A percentile compares a stretch with the other conserved stretches of the same genome.
Evolutionary conservation across 2,113 vertebrate genomes (phyloP).

Genomic region (Xiphorhynchus elegans): DNA sequence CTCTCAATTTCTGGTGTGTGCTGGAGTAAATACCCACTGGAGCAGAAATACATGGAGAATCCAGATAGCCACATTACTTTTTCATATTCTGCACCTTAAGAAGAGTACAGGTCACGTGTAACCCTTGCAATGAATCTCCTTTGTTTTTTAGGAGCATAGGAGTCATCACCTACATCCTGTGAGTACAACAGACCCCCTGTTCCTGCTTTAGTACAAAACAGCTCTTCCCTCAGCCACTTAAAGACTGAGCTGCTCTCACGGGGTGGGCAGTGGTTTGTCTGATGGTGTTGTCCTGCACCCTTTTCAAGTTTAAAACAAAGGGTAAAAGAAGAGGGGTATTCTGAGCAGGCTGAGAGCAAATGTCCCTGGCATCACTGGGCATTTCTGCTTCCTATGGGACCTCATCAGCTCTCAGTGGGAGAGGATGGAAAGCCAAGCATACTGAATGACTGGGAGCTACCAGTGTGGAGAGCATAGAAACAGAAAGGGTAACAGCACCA

Average conservation of each 20-base stretch:
- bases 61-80: background rate
- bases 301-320: background rate
- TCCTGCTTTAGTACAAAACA: background rate
- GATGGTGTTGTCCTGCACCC: background rate
- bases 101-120: background rate
- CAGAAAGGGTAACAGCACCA: background rate
- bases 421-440: background rate
- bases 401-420: background rate
- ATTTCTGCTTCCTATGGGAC: background rate
- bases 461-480: background rate
- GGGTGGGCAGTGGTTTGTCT: background rate
- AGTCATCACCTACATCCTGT: conserved; percentile 99
- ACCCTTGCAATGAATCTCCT: conserved; percentile 4
- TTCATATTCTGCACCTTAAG: background rate
- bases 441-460: background rate
- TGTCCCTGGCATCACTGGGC: background rate
- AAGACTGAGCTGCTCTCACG: background rate
- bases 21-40: background rate
- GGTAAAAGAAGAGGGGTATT: background rate
- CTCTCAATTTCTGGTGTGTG: background rate
- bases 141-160: conserved; percentile 91
- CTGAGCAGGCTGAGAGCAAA: background rate
- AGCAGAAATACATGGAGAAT: background rate
- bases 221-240: background rate
- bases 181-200: conserved; percentile 72